phyloP scores from a whole-genome alignment of 2,113 vertebrate genomes.

The Ptyas mucosa region DNA sequence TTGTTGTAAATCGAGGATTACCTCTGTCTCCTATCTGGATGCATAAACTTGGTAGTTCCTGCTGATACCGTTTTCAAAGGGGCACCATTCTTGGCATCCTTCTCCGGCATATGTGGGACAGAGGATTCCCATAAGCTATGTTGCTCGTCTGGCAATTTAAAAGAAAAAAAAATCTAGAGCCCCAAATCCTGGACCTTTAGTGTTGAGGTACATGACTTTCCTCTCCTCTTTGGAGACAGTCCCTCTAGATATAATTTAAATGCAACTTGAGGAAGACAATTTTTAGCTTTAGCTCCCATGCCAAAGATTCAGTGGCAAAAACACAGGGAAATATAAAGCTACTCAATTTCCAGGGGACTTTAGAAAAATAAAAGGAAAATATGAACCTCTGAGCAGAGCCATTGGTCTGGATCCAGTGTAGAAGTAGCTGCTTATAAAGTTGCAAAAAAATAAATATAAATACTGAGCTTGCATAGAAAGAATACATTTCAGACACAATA shows the following conservation, averaged over 20 bases:
- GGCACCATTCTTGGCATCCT: background rate
- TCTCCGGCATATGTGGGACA: background rate
- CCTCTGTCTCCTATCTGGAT: background rate
- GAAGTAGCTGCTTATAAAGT: background rate
- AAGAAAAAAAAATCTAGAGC: background rate
- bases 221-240: background rate
- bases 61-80: background rate
- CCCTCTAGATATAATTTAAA: background rate
- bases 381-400: background rate
- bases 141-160: background rate
- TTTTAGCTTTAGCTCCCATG: background rate
- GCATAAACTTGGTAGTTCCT: background rate
- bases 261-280: background rate
- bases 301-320: background rate
- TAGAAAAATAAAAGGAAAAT: background rate
- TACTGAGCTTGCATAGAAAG: background rate
- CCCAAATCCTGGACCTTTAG: background rate
- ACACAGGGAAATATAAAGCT: background rate
- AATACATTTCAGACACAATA: background rate
- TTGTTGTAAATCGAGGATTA: background rate
- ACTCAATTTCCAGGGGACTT: background rate
- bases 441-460: background rate
- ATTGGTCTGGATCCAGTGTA: background rate
- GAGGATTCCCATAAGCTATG: background rate
- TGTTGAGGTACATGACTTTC: background rate